Base-by-base conservation (phyloP, 2,888 invertebrate genomes). In the Caenorhabditis macrosperma region DNA sequence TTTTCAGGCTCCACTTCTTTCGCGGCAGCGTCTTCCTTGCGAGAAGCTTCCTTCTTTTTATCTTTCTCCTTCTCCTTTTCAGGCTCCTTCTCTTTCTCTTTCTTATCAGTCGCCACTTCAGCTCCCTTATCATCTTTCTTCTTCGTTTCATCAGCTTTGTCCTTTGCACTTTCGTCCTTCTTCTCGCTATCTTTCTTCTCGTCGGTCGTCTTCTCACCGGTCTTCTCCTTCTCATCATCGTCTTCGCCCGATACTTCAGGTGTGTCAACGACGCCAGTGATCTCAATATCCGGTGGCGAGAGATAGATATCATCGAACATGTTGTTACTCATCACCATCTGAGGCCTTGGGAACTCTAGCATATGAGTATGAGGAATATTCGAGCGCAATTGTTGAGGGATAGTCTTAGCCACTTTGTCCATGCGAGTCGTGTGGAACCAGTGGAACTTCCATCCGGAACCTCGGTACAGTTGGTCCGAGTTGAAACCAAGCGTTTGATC, bases 401-500 rank as follows among this genome's bases (percentile, higher is more conserved):
- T 26, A 15, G 30, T 10, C 7, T 61, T 61, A 1, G 55, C 59
- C 17, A 67, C 46, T 48, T 54, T 74, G n/a, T 81, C 76, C 12
- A 72, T 12, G 15, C 66, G 55, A n/a, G 76, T 69, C 10, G 81
- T 52, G 26, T 80, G 76, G 60, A 75, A 78, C 61, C 66, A 74
- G 5, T 48, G 52, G 54, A 63, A 68, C 33, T 30, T 81, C 84
- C 82, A 82, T 10, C 78, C 69, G 9, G 5, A 5, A 15, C 72
- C 68, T 48, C 69, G 78, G 7, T 26, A 33, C 2, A 60, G 5
- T 0, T 66, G 64, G 3, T 86, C 84, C 12, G 78, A 60, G 35
- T 78, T 67, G 41, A 69, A 81, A 0, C 78, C 82, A 10, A 48
- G 41, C 12, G 82, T 66, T 9, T 79, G 59, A 35, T 86, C 86